Base-by-base conservation (phyloP, 2,888 invertebrate genomes). In the Scelioninae gen. 1 region DNA sequence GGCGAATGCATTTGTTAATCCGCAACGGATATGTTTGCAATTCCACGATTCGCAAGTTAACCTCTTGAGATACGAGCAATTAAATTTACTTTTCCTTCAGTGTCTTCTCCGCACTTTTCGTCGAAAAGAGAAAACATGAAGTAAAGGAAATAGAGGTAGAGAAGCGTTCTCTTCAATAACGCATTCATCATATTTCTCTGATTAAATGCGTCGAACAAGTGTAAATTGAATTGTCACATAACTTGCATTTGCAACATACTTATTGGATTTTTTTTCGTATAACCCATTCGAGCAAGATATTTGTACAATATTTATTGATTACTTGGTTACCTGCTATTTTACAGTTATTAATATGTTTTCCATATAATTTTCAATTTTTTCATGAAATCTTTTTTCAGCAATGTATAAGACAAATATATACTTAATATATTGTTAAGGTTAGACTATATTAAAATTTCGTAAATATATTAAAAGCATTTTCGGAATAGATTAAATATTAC, bases 41-140 rank as follows among this genome's bases (percentile, higher is more conserved):
- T 71, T 49, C 56, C 23, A 63, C 81, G 65, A 76, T 49, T 71
- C 65, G 58, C 63, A 40, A 69, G 56, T n/a, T 43, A 72, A 74
- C 75, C 81, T 76, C 81, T 81, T 69, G 75, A 81, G 80, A 81
- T 81, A 69, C 80, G 49, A 74, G 81, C 81, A 81, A 81, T 81
- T 81, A 76, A 81, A 81, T 81, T 81, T 81, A 81, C 75, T 75
- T 62, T 71, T 71, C 63, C 71, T 47, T 75, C 65, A 63, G 60
- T 69, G 71, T 76, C 69, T 75, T 76, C 69, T 58, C 45, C 63
- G 51, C 47, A 56, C 77, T 63, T 77, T 56, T 51, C 45, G 47
- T 4, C 58, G 43, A 45, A 68, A 68, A 55, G 16, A 45, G 4
- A 49, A 60, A 66, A 53, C 43, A 43, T 3, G 29, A 43, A 43